A percentile compares a stretch with the other conserved stretches of the same genome.
Evolutionary conservation across 2,888 invertebrate genomes (phyloP).

Genomic region (Lycocerus yunnanus): DNA sequence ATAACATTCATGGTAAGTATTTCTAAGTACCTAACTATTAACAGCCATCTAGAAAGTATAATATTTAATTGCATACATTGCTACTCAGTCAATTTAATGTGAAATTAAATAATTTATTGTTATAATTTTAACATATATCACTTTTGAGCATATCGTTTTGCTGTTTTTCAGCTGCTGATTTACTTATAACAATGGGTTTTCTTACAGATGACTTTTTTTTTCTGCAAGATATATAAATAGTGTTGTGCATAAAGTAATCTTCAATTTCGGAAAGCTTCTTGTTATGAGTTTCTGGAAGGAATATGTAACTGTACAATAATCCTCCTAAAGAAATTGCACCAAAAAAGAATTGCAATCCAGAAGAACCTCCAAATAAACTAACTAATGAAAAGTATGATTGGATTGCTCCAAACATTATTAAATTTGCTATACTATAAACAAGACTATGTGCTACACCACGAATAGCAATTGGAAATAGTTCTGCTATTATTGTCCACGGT

Average conservation of each 20-base stretch:
- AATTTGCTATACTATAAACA: conserved; percentile 60
- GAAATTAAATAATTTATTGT: neutral
- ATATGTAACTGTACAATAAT: conserved; percentile 54
- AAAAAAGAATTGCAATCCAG: conserved; percentile 61
- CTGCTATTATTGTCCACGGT: conserved; percentile 67
- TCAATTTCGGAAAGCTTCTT: conserved; percentile 59
- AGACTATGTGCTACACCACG: conserved; percentile 63
- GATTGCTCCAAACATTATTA: conserved; percentile 62
- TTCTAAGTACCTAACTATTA: neutral
- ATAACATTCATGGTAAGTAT: neutral
- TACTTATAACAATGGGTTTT: neutral
- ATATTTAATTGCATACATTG: neutral
- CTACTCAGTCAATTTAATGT: neutral
- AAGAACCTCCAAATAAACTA: conserved; percentile 53
- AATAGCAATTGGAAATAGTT: conserved; percentile 63
- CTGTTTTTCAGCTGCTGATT: neutral
- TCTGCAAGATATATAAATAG: conserved; percentile 38
- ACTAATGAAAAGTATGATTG: conserved; percentile 56
- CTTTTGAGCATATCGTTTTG: neutral
- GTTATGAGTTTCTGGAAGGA: conserved; percentile 59
- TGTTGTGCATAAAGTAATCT: conserved; percentile 56
- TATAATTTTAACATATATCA: neutral
- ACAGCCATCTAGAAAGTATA: neutral
- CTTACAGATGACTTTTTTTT: neutral
- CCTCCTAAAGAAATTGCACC: conserved; percentile 55